Percentiles rank a stretch among this genome's conserved stretches.
Conservation (phyloP, 2,888 invertebrate species). For the Polietes domitor region DNA sequence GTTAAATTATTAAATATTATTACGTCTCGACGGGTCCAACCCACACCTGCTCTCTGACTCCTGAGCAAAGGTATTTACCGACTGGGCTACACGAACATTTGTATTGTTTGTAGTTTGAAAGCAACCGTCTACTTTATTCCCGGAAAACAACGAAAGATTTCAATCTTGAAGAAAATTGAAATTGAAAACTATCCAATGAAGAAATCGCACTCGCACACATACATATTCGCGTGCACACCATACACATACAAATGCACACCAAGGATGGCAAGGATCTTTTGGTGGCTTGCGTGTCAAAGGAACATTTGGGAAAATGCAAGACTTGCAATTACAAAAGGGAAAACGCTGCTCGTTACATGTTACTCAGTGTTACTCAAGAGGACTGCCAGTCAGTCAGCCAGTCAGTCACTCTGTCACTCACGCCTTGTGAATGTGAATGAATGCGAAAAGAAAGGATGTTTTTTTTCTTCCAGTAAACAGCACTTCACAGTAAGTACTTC, state of each 20-base stretch:
- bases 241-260: background rate
- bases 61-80: background rate
- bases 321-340: background rate
- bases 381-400: constrained; percentile 43
- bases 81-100: too few species aligned
- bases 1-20: constrained; percentile 26
- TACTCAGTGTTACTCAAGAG: background rate
- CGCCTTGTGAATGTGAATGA: too few species aligned
- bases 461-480: background rate
- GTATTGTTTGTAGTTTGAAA: background rate
- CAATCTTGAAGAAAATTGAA: constrained; percentile 11
- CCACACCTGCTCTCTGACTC: background rate
- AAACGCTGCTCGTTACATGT: background rate
- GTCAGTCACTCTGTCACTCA: constrained; percentile 37
- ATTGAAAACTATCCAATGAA: constrained; percentile 3
- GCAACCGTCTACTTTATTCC: background rate
- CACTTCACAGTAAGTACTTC: background rate
- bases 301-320: background rate
- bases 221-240: background rate
- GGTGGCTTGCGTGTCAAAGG: background rate
- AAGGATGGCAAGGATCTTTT: background rate
- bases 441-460: background rate
- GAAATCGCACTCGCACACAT: background rate
- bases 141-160: constrained; percentile 1
- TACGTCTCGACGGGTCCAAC: constrained; percentile 2